These are phyloP conservation scores for Rhineura floridana DNA, from an alignment of 2,113 vertebrate genomes.

Conservation along the genomic window DNA sequence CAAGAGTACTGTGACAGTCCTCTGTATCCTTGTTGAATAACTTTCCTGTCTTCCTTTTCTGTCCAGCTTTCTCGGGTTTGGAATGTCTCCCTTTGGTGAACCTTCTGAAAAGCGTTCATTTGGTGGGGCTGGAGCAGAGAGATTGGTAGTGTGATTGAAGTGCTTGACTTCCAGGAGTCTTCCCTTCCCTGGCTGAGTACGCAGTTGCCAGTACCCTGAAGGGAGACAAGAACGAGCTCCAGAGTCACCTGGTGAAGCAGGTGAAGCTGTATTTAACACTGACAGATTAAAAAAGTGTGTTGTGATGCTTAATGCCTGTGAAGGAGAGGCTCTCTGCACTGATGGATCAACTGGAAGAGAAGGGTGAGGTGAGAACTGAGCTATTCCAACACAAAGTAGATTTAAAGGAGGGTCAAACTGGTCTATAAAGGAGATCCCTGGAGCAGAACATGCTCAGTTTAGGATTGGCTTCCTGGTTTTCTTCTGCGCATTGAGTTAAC, in stretches of 20 bases:
- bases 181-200: constrained; percentile 60
- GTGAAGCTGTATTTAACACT: too few relatives aligned
- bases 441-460: fast-evolving
- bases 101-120: constrained; percentile 76
- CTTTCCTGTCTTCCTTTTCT: fast-evolving
- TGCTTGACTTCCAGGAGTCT: constrained; percentile 81
- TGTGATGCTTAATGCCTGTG: constrained; percentile 73
- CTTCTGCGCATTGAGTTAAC: not conserved
- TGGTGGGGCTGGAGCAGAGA: constrained; percentile 69
- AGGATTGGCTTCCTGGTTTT: not conserved
- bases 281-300: constrained; percentile 88
- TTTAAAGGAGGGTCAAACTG: not conserved
- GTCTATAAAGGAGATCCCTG: not conserved
- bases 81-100: constrained; percentile 79
- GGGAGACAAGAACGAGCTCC: constrained; percentile 58
- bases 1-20: too few relatives aligned
- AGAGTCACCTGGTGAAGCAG: constrained; percentile 76
- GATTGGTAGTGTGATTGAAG: constrained; percentile 84
- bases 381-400: fast-evolving
- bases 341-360: constrained; percentile 87
- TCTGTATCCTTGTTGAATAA: fast-evolving
- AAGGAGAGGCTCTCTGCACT: constrained; percentile 69
- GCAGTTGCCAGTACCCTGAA: not conserved
- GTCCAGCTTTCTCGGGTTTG: constrained; percentile 78
- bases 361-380: constrained; percentile 68